Evolutionary conservation across 2,797 vertebrate genomes (phyloP).

Genomic region (Mormyrus proboscirostris): DNA sequence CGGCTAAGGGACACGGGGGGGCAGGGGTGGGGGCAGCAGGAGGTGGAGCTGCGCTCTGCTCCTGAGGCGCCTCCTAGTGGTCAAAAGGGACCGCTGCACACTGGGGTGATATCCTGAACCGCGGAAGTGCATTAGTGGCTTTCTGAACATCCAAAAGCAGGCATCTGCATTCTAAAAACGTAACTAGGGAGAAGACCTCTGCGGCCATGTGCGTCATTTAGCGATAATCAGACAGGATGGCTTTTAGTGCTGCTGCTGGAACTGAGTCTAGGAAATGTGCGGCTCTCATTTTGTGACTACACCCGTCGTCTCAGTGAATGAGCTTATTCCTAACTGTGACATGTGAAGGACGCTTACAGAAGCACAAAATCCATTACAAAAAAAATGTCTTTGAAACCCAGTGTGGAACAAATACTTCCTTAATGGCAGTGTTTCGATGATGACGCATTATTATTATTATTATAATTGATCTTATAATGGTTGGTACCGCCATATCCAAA

Average conservation of each 20-base stretch:
- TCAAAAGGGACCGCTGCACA: neutral
- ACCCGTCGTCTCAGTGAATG: conserved; percentile 25
- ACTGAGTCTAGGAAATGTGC: neutral
- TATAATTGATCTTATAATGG: neutral
- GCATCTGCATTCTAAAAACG: neutral
- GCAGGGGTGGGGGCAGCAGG: no score
- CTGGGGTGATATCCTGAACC: no score
- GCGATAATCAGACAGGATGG: neutral
- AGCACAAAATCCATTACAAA: neutral
- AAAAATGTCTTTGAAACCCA: neutral
- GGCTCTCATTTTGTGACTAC: neutral
- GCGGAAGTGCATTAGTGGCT: neutral
- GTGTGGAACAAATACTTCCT: neutral
- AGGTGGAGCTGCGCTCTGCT: neutral
- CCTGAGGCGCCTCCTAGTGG: neutral
- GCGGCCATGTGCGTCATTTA: neutral
- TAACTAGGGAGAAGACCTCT: neutral
- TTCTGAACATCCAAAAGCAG: neutral
- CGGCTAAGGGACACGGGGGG: neutral
- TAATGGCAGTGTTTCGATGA: neutral
- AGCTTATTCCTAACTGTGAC: conserved; percentile 12
- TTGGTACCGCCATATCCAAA: neutral
- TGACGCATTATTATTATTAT: neutral
- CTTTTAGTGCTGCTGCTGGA: neutral
- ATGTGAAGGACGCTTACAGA: neutral